These are phyloP conservation scores for Glyptemys insculpta DNA, from an alignment of 2,797 vertebrate genomes.

Conservation along the genomic window DNA sequence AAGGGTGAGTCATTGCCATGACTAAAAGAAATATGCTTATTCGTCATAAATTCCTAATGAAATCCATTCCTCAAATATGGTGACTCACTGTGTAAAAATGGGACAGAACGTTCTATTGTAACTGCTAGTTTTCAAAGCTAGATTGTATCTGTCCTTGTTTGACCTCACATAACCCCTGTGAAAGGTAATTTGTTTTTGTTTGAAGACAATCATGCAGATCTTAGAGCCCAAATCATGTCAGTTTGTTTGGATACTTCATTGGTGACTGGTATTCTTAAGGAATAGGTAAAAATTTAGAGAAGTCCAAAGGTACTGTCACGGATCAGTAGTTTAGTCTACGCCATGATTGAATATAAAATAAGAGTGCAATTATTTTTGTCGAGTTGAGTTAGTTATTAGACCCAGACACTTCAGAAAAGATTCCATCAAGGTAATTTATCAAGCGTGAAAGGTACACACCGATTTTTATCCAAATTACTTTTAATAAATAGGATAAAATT, in stretches of 20 bases:
- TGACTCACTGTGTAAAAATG: constrained; percentile 56
- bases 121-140: constrained; percentile 72
- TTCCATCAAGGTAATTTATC: background rate
- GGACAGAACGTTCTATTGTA: constrained; percentile 51
- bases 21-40: background rate
- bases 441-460: background rate
- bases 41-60: constrained; percentile 35
- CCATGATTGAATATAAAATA: background rate
- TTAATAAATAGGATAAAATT: background rate
- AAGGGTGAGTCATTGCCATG: too few relatives aligned
- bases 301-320: background rate
- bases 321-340: background rate
- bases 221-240: constrained; percentile 16
- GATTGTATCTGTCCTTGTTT: constrained; percentile 69
- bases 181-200: constrained; percentile 65
- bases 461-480: background rate
- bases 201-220: background rate
- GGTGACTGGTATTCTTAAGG: background rate
- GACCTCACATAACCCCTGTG: constrained; percentile 47
- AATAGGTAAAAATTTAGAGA: background rate
- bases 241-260: constrained; percentile 36
- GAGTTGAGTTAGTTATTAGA: background rate
- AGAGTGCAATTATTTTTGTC: background rate
- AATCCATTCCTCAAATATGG: constrained; percentile 41
- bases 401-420: background rate